Evolutionary conservation across 2,113 vertebrate genomes (phyloP).

Genomic region (Oncorhynchus gorbuscha): DNA sequence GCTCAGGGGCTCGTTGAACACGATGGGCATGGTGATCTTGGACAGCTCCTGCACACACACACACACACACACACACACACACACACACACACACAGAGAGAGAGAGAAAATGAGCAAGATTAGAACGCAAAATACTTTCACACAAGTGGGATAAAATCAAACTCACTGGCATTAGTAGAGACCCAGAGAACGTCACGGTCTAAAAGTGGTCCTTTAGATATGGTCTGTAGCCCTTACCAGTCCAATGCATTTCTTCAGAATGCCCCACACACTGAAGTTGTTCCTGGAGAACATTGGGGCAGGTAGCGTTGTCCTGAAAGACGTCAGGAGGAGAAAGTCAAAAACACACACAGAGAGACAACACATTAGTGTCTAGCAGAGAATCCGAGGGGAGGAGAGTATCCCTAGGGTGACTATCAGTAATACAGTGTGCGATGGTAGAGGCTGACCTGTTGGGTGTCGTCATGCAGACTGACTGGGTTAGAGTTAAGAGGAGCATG

Average conservation of each 20-base stretch:
- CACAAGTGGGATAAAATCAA: background rate
- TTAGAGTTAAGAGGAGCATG: background rate
- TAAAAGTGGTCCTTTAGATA: no score
- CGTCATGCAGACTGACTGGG: background rate
- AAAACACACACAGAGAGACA: background rate
- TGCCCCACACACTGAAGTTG: slow-evolving; percentile 92
- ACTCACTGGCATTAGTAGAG: no score
- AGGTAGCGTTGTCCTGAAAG: slow-evolving; percentile 83
- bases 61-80: background rate
- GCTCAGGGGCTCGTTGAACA: slow-evolving; percentile 95
- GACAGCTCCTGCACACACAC: slow-evolving; percentile 83
- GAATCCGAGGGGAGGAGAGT: background rate
- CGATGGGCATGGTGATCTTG: slow-evolving; percentile 97
- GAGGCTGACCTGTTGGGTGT: background rate
- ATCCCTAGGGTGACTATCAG: background rate
- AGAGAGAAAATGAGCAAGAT: background rate
- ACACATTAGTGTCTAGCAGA: background rate
- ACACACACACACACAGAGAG: no score
- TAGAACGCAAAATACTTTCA: background rate
- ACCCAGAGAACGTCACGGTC: no score
- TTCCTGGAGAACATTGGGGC: slow-evolving; percentile 92
- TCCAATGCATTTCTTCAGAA: slow-evolving; percentile 96
- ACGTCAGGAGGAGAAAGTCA: background rate
- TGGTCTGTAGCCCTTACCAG: slow-evolving; percentile 77
- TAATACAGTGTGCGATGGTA: background rate